phyloP scores from a whole-genome alignment of 2,113 vertebrate species.

The Nesospiza acunhae region DNA sequence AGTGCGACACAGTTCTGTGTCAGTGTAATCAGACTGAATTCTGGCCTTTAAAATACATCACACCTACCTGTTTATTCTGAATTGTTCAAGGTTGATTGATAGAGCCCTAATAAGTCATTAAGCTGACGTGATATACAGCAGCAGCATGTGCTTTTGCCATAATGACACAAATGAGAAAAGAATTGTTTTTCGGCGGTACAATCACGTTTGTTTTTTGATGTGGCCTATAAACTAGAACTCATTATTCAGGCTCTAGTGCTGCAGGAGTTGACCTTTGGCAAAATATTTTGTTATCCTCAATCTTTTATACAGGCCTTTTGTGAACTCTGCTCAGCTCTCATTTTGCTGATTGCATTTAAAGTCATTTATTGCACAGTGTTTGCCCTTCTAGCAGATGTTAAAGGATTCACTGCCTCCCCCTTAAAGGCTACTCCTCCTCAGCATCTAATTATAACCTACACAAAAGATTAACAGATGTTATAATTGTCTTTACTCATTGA shows the following conservation, averaged over 20 bases:
- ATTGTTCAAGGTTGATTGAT: slow-evolving; percentile 30
- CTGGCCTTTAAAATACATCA: slow-evolving; percentile 7
- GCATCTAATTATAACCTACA: slow-evolving; percentile 80
- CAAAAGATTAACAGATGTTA: slow-evolving; percentile 86
- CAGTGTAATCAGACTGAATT: slow-evolving; percentile 12
- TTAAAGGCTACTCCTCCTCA: slow-evolving; percentile 74
- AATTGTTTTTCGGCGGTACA: slow-evolving; percentile 50
- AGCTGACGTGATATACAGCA: slow-evolving; percentile 24
- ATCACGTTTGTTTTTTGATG: slow-evolving; percentile 41
- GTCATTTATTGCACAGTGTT: slow-evolving; percentile 59
- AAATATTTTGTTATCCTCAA: slow-evolving; percentile 69
- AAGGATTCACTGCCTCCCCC: slow-evolving; percentile 67
- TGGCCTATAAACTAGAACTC: slow-evolving; percentile 42
- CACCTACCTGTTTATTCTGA: slow-evolving; percentile 20
- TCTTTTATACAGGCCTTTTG: slow-evolving; percentile 60
- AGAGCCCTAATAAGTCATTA: slow-evolving; percentile 51
- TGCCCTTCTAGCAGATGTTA: slow-evolving; percentile 78
- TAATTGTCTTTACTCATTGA: slow-evolving; percentile 82
- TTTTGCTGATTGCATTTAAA: slow-evolving; percentile 68
- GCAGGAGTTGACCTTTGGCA: slow-evolving; percentile 65
- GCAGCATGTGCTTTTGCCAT: slow-evolving; percentile 30
- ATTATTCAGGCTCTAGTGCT: slow-evolving; percentile 39
- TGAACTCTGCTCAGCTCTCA: slow-evolving; percentile 54
- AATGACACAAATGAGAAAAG: slow-evolving; percentile 49
- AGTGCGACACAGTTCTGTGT: not conserved